phyloP scores from a whole-genome alignment of 2,113 vertebrate genomes.

The Cepphus grylle region DNA sequence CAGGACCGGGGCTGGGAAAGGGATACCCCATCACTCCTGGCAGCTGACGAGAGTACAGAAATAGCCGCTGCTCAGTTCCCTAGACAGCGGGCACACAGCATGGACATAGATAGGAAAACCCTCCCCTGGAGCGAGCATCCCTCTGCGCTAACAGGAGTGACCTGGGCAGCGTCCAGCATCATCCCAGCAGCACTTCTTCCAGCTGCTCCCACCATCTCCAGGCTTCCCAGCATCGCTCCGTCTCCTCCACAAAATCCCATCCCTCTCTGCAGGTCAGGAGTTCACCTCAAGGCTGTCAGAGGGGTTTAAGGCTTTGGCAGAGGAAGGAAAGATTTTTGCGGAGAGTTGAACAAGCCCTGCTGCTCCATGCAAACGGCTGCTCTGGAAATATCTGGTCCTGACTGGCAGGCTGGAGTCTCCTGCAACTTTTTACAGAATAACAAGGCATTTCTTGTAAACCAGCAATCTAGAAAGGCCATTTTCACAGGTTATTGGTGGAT shows the following conservation, averaged over 20 bases:
- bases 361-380: neutral
- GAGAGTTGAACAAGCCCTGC: neutral
- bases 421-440: neutral
- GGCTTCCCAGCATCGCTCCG: neutral
- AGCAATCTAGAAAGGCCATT: neutral
- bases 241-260: fast-evolving
- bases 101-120: neutral
- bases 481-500: neutral
- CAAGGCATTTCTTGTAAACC: neutral
- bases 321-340: neutral
- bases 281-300: neutral
- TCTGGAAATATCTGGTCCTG: neutral
- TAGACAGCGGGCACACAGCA: neutral
- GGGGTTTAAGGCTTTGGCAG: neutral
- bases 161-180: fast-evolving
- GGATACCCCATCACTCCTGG: neutral
- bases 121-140: neutral
- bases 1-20: neutral
- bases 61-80: neutral
- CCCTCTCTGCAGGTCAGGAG: neutral
- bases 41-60: neutral
- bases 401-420: neutral
- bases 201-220: fast-evolving
- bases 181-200: neutral
- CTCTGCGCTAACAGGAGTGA: fast-evolving